Conservation (phyloP, 2,888 invertebrate genomes). For the Sericinus montela region DNA sequence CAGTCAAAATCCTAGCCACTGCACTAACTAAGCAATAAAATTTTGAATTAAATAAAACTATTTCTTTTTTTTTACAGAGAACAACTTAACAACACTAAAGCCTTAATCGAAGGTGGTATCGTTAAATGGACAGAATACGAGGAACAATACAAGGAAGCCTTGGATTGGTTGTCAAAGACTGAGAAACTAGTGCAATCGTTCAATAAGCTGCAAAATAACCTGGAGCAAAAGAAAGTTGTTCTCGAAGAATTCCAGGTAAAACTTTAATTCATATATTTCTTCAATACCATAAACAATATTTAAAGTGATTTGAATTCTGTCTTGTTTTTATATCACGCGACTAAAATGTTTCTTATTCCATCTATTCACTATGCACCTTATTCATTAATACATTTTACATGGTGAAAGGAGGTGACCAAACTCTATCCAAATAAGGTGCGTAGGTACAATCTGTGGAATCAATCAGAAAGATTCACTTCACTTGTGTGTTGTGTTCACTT, state of each 20-base stretch:
- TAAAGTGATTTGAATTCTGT: no score
- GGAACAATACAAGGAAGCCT: conserved; percentile 93
- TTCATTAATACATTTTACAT: no score
- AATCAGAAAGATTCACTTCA: no score
- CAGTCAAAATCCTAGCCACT: no score
- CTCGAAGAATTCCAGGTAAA: conserved; percentile 91
- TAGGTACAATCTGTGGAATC: no score
- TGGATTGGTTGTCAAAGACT: conserved; percentile 93
- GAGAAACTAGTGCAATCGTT: conserved; percentile 93
- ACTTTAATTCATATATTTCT: background rate
- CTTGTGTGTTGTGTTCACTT: no score
- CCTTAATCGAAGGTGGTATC: conserved; percentile 90
- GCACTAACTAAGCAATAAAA: no score
- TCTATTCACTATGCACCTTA: no score
- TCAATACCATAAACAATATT: background rate
- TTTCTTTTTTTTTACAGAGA: conserved; percentile 73
- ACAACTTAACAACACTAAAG: conserved; percentile 88
- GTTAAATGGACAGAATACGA: conserved; percentile 97
- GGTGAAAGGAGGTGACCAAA: no score
- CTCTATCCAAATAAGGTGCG: no score
- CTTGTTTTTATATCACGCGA: no score
- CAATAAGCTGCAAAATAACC: conserved; percentile 92
- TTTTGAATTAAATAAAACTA: background rate
- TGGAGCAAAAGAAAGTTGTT: conserved; percentile 93
- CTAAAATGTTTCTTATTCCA: no score